These are phyloP conservation scores for Babyrousa celebensis DNA, from an alignment of 2,797 vertebrate genomes.

Conservation along the genomic window DNA sequence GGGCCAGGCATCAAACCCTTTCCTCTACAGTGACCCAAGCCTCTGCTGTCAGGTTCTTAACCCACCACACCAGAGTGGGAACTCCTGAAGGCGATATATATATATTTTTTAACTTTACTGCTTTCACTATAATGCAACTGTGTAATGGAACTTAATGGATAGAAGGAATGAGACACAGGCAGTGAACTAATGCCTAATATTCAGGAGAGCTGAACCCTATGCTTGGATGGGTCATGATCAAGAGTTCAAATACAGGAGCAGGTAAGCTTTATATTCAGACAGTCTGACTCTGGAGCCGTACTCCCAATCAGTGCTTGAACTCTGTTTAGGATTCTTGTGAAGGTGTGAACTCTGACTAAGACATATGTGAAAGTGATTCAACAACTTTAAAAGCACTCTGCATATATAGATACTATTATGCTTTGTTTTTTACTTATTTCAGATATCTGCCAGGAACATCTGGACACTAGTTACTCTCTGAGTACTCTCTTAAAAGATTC, in stretches of 20 bases:
- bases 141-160: not conserved
- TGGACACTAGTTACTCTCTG: not conserved
- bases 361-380: not conserved
- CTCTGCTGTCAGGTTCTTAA: too few species aligned
- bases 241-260: not conserved
- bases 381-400: not conserved
- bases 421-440: constrained; percentile 33
- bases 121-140: not conserved
- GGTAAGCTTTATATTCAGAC: not conserved
- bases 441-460: not conserved
- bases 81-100: too few species aligned
- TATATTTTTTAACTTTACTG: not conserved
- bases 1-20: too few species aligned
- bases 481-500: not conserved
- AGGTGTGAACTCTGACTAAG: not conserved
- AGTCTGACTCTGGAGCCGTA: not conserved
- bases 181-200: not conserved
- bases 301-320: not conserved
- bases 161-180: not conserved
- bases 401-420: not conserved
- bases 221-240: not conserved
- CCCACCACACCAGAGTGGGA: too few species aligned
- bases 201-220: not conserved
- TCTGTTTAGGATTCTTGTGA: not conserved
- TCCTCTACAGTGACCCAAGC: too few species aligned